Base-by-base conservation (phyloP, 2,113 vertebrate species). In the Leuciscus idus region DNA sequence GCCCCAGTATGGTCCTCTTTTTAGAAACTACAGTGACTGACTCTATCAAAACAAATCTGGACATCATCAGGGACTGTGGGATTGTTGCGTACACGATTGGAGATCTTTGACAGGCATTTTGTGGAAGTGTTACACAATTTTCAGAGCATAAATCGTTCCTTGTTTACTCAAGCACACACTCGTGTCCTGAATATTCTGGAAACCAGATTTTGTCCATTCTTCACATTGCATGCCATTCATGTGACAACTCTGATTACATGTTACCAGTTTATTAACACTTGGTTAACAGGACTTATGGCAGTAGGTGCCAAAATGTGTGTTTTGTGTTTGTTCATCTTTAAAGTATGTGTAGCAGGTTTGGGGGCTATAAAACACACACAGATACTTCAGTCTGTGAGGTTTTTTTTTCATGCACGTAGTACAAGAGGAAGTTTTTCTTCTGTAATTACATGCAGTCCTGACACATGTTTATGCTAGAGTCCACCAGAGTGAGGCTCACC, bases 361-460 rank as follows among this genome's bases (percentile, higher is more conserved):
- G 10, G 28, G 43, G 26, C 4, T 85, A 87, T 93, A 87, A 85
- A 50, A 84, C 39, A 15, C 52, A 50, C 62, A 92, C 83, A 91
- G 90, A 92, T 89, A 85, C 87, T 50, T 83, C 36, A 83, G 86
- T 59, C 81, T 85, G 84, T 61, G 62, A 79, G 79, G n/a, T 84
- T 61, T 95, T 93, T 95, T 94, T 95, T 94, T 95, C 93, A 95
- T 92, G 83, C 89, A 89, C 88, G 80, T 74, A 86, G 90, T 85
- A 81, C 75, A 62, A 86, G 86, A 89, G 90, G 94, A 96, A 93
- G 94, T 95, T 94, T 93, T 86, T 91, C 90, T 92, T 89, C 94
- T 94, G 91, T 95, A 95, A 95, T 96, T 95, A 93, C 91, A 90
- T 91, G 90, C 92, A 93, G 93, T 94, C 91, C 92, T 93, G 92